Percentiles rank a stretch among this genome's conserved stretches.
Conservation (phyloP, 2,888 invertebrate genomes). For the Ethmia dodecea region DNA sequence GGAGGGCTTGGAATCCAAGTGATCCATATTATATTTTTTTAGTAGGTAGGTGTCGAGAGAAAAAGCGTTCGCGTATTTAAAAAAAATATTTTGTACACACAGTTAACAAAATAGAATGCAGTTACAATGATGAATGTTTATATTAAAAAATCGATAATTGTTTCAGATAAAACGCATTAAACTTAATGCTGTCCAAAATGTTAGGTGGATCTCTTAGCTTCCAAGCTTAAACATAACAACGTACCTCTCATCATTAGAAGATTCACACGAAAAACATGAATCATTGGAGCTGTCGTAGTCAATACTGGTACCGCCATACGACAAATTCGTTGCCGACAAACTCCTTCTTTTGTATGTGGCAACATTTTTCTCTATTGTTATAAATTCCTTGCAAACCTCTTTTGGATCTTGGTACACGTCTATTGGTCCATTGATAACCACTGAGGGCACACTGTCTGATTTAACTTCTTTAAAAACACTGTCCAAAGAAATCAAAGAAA, state of each 20-base stretch:
- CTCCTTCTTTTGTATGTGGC: conserved; percentile 42
- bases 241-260: conserved; percentile 62
- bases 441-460: conserved; percentile 42
- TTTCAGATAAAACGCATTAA: too few relatives aligned
- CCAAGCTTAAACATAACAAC: conserved; percentile 1
- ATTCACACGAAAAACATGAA: conserved; percentile 48
- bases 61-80: too few relatives aligned
- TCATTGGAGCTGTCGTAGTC: conserved; percentile 47
- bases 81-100: too few relatives aligned
- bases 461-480: conserved; percentile 13
- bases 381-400: conserved; percentile 46
- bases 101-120: too few relatives aligned
- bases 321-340: conserved; percentile 48
- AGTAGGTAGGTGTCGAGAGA: too few relatives aligned
- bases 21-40: too few relatives aligned
- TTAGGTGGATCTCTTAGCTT: too few relatives aligned
- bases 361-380: conserved; percentile 48
- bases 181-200: too few relatives aligned
- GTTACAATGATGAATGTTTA: too few relatives aligned
- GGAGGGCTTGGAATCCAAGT: too few relatives aligned
- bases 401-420: conserved; percentile 32
- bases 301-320: conserved; percentile 35
- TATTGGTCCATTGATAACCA: conserved; percentile 45
- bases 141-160: too few relatives aligned
- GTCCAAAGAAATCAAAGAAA: conserved; percentile 34